phyloP scores from a whole-genome alignment of 2,113 vertebrate genomes.

The Fulmarus glacialis region DNA sequence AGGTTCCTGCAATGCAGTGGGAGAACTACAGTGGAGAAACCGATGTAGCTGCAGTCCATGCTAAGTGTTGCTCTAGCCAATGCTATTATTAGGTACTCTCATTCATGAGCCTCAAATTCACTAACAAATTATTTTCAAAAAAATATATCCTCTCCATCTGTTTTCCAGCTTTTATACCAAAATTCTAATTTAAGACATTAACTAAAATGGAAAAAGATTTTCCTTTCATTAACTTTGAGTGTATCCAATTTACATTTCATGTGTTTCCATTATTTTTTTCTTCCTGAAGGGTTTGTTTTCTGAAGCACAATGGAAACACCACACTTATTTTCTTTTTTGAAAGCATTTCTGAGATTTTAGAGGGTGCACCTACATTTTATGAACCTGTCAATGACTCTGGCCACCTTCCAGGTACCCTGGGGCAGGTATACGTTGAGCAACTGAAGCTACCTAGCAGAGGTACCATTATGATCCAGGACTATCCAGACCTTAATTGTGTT shows the following conservation, averaged over 20 bases:
- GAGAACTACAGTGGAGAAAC: neutral
- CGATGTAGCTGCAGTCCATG: neutral
- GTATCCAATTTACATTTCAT: slow-evolving; percentile 57
- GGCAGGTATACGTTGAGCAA: neutral
- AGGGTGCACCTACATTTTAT: slow-evolving; percentile 3
- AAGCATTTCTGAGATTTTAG: slow-evolving; percentile 31
- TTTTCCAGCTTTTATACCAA: slow-evolving; percentile 65
- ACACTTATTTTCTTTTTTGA: neutral
- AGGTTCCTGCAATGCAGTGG: neutral
- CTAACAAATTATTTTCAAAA: slow-evolving; percentile 56
- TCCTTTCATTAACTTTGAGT: slow-evolving; percentile 69
- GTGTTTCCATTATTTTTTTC: slow-evolving; percentile 62
- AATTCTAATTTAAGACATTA: slow-evolving; percentile 68
- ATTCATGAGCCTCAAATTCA: slow-evolving; percentile 54
- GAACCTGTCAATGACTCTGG: slow-evolving; percentile 15
- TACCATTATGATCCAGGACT: neutral
- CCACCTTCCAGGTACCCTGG: neutral
- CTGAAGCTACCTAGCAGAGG: neutral
- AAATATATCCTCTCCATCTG: slow-evolving; percentile 53
- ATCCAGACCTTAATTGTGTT: neutral
- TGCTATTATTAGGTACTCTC: slow-evolving; percentile 49
- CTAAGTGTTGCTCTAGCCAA: neutral
- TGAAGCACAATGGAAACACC: slow-evolving; percentile 55
- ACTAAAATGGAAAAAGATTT: slow-evolving; percentile 64
- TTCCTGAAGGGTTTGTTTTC: slow-evolving; percentile 55